phyloP scores from a whole-genome alignment of 2,797 vertebrate species.

The Betta splendens region DNA sequence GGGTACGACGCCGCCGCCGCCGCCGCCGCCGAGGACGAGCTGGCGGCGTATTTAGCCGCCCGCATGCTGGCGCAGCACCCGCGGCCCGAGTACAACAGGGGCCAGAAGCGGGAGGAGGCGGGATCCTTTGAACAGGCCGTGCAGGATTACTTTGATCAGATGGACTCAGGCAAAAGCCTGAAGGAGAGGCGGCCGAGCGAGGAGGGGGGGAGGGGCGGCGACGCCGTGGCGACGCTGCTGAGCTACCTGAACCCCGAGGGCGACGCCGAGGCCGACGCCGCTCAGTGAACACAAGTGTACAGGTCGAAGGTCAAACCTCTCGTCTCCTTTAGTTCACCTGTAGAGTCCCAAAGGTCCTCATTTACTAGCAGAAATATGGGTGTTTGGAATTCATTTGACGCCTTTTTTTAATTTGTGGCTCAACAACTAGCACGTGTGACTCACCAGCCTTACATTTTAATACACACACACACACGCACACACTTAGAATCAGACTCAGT shows the following conservation, averaged over 20 bases:
- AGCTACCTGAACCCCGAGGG: slow-evolving; percentile 89
- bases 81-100: slow-evolving; percentile 60
- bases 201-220: slow-evolving; percentile 62
- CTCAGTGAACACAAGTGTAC: slow-evolving; percentile 77
- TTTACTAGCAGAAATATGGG: slow-evolving; percentile 58
- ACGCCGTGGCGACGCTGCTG: slow-evolving; percentile 87
- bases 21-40: slow-evolving; percentile 83
- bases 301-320: slow-evolving; percentile 38
- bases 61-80: slow-evolving; percentile 87
- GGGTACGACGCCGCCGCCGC: slow-evolving; percentile 82
- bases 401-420: slow-evolving; percentile 59
- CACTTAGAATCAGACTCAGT: slow-evolving; percentile 55
- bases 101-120: slow-evolving; percentile 76
- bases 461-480: too few relatives aligned
- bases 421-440: slow-evolving; percentile 53
- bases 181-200: slow-evolving; percentile 79
- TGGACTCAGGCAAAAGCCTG: slow-evolving; percentile 74
- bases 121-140: slow-evolving; percentile 82
- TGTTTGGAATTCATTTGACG: slow-evolving; percentile 67
- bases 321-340: slow-evolving; percentile 59
- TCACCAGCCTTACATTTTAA: slow-evolving; percentile 61
- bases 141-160: slow-evolving; percentile 84
- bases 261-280: slow-evolving; percentile 76
- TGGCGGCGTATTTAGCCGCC: slow-evolving; percentile 87
- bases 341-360: slow-evolving; percentile 59